phyloP scores from a whole-genome alignment of 2,888 invertebrate genomes.

The Asteroscopus sphinx region DNA sequence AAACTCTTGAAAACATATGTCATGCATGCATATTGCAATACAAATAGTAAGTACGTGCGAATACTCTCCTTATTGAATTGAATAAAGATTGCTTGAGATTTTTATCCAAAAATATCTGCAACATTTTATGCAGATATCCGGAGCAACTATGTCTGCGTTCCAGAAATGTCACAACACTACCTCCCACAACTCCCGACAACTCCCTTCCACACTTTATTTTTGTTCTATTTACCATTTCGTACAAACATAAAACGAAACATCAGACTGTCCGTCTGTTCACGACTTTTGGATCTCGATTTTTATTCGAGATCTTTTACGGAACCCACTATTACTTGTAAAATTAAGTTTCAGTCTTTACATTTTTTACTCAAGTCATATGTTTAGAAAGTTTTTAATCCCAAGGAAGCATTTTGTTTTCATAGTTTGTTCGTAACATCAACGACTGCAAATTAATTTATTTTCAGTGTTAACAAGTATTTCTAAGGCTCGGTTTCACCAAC shows the following conservation, averaged over 20 bases:
- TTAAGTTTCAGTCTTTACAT: not conserved
- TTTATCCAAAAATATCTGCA: not conserved
- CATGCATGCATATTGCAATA: too few species aligned
- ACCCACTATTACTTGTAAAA: constrained; percentile 3
- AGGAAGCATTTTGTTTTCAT: constrained; percentile 19
- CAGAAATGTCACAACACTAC: constrained; percentile 10
- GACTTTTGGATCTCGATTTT: constrained; percentile 36
- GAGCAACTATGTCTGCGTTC: not conserved
- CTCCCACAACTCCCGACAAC: constrained; percentile 8
- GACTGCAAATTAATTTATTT: constrained; percentile 42
- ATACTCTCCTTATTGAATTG: too few species aligned
- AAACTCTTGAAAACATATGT: too few species aligned
- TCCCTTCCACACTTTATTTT: constrained; percentile 27
- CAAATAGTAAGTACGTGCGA: not conserved
- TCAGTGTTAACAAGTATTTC: constrained; percentile 40
- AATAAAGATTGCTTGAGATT: not conserved
- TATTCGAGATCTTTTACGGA: constrained; percentile 31
- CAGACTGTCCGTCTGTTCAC: constrained; percentile 47
- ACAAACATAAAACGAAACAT: constrained; percentile 57
- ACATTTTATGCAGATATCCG: not conserved
- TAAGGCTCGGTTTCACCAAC: too few species aligned
- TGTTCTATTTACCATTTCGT: constrained; percentile 49
- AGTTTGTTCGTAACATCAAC: constrained; percentile 26
- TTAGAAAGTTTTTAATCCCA: constrained; percentile 9
- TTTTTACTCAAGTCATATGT: constrained; percentile 2